Evolutionary conservation across 1,140 invertebrate genomes (phyloP), one percentile per base, ranked within the genome.

Genomic region (Drosophila kikkawai): DNA sequence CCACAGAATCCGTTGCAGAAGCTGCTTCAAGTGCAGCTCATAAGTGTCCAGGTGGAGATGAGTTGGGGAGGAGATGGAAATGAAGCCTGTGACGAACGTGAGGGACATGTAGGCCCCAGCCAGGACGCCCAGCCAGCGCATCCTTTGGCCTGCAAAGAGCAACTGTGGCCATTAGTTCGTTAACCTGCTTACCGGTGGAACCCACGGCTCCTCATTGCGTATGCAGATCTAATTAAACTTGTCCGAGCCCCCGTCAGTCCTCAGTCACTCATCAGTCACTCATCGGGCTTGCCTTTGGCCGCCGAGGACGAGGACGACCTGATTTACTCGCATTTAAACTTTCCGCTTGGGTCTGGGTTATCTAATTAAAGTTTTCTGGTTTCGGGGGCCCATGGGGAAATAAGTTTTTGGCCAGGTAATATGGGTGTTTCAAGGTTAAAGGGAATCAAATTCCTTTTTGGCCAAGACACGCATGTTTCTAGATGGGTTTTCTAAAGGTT

Each of bases 151-250:
- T 22, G 44, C 42, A 17, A 61, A 48, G 53, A 41, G 36, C 37
- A 63, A 66, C 58, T 70, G 79, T 12, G 9, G 37, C 37, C 45
- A 15, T 39, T 56, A 44, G 70, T 74, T 74, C 70, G 70, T 74
- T 74, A 74, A 74, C 70, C 70, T 74, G 70, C 17, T 74, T 74
- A 73, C 45, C 68, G 55, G 13, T 4, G 78, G 37, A 42, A 56
- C 26, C 47, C 42, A 39, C 34, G 47, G 42, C 17, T 29, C 37
- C 26, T 47, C 82, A 86, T 86, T 79, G 34, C 50, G 48, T 88
- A 88, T 88, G 84, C 84, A 88, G 80, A 88, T 90, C 85, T 80
- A 88, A 88, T 88, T 88, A 84, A 90, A 84, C 80, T 79, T 65
- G 69, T 61, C 75, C 58, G 59, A 85, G 73, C 82, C 57, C 58